Base-by-base conservation (phyloP, 2,797 vertebrate genomes). In the Ctenopoma multispine region DNA sequence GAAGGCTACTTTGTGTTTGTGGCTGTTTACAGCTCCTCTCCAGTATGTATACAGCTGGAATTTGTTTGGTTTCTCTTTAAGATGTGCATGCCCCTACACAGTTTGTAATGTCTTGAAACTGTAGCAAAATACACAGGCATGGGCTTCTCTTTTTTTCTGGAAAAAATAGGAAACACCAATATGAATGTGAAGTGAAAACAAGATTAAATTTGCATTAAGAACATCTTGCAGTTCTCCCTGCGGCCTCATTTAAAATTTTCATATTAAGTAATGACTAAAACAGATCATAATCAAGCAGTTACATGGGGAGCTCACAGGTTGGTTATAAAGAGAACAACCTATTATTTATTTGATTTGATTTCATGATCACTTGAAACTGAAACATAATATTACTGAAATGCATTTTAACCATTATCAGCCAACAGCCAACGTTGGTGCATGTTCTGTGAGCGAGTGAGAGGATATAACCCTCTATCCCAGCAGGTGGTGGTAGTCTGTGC, bases 1-100 rank as follows among this genome's bases (percentile, higher is more conserved):
- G 60, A 63, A 27, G 40, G 43, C 64, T 29, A 11, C 69, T 68
- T 58, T 77, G 75, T 80, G 77, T 77, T 41, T 61, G 72, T 34
- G 70, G 34, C 48, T 76, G 83, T 81, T 82, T 88, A 79, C 78
- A 56, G 70, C 69, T 75, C 61, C 1, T 61, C 75, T 66, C 55
- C 63, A 61, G 48, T 82, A 20, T 89, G 66, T 86, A 70, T 65
- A 79, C 87, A 88, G 87, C 83, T 86, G 87, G 77, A 76, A 53
- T 77, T 48, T 78, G 77, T 85, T 83, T 87, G 76, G 59, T 72
- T 65, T 67, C 23, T 63, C 34, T 27, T 73, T 36, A 12, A 55
- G 69, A 51, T 5, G 13, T 38, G 67, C 69, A 12, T 24, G 48
- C 48, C 44, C 43, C 49, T 27, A 55, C 80, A 50, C 49, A 56